Conservation (phyloP, 2,888 invertebrate genomes). For the Bombyx huttoni region DNA sequence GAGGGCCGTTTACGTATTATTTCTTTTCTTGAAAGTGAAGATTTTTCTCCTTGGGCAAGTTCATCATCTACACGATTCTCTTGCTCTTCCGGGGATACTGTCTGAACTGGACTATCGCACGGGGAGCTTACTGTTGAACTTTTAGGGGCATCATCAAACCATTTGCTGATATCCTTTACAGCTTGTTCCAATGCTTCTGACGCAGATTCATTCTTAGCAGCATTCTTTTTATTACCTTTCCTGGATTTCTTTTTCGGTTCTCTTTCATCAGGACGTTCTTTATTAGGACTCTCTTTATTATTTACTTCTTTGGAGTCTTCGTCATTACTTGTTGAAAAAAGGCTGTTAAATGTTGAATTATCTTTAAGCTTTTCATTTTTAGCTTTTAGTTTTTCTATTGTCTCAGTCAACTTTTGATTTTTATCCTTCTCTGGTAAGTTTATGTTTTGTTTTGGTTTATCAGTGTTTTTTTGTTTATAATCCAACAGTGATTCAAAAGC, state of each 20-base stretch:
- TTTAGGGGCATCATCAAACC: slow-evolving; percentile 88
- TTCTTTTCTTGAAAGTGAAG: slow-evolving; percentile 44
- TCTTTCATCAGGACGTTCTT: slow-evolving; percentile 21
- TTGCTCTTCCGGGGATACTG: slow-evolving; percentile 75
- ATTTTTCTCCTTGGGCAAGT: slow-evolving; percentile 45
- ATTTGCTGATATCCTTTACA: slow-evolving; percentile 89
- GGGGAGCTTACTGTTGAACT: slow-evolving; percentile 84
- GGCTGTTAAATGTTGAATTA: slow-evolving; percentile 34
- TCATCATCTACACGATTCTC: slow-evolving; percentile 61
- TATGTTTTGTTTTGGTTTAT: slow-evolving; percentile 47
- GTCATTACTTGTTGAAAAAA: slow-evolving; percentile 33
- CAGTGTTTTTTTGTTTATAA: slow-evolving; percentile 50
- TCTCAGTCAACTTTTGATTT: slow-evolving; percentile 66
- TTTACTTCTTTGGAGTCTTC: slow-evolving; percentile 7
- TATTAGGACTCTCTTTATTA: slow-evolving; percentile 11
- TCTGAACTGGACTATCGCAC: slow-evolving; percentile 82
- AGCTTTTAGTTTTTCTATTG: slow-evolving; percentile 76
- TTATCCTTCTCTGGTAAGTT: slow-evolving; percentile 57
- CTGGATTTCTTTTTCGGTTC: slow-evolving; percentile 33
- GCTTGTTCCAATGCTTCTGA: slow-evolving; percentile 75
- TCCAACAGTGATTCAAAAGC: slow-evolving; percentile 62
- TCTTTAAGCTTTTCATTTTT: slow-evolving; percentile 72
- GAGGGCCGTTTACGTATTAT: slow-evolving; percentile 59
- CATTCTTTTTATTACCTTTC: slow-evolving; percentile 52
- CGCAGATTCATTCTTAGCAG: slow-evolving; percentile 70